Evolutionary conservation across 2,797 vertebrate species (phyloP).

Genomic region (Meda fulgida): DNA sequence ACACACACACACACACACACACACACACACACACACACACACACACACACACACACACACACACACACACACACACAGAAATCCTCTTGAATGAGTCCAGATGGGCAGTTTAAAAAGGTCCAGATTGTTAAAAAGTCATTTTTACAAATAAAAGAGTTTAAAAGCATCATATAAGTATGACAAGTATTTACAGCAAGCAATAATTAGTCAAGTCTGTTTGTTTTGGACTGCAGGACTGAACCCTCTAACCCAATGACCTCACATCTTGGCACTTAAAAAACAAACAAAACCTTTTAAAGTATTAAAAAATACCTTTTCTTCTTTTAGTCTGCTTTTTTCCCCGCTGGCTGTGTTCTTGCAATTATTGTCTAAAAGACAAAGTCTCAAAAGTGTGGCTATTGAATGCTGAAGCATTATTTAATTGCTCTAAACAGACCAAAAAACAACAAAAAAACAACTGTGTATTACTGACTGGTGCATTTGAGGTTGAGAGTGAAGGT

Average conservation of each 20-base stretch:
- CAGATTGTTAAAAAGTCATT: background rate
- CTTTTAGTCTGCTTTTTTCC: background rate
- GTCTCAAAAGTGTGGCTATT: too few relatives aligned
- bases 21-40: too few relatives aligned
- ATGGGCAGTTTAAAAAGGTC: background rate
- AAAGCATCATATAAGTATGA: background rate
- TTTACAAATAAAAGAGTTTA: background rate
- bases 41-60: too few relatives aligned
- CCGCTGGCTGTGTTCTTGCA: background rate
- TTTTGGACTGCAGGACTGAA: background rate
- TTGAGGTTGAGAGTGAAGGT: conserved; percentile 4
- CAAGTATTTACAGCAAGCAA: conserved; percentile 1
- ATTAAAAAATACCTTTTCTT: background rate
- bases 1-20: too few relatives aligned
- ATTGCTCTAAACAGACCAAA: background rate
- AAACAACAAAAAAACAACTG: background rate
- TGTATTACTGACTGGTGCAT: background rate
- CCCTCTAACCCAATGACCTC: background rate
- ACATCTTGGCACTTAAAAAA: too few relatives aligned
- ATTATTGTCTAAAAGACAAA: background rate
- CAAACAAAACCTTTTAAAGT: too few relatives aligned
- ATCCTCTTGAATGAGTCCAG: background rate
- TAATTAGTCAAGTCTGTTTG: background rate
- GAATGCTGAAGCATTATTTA: background rate
- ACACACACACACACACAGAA: background rate